Base-by-base conservation (phyloP, 2,888 invertebrate species). In the Synanthedon myopaeformis region DNA sequence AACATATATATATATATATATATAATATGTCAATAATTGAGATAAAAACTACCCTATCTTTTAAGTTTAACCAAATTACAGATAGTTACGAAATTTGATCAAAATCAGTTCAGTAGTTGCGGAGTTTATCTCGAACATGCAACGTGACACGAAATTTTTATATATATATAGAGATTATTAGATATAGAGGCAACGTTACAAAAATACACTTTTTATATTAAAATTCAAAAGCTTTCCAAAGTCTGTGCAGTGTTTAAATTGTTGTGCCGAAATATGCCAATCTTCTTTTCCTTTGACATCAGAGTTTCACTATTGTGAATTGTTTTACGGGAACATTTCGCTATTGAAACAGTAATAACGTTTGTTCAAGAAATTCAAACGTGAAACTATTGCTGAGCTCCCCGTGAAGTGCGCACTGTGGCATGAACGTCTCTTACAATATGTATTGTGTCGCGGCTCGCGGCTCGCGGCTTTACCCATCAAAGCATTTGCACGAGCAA, bases 311-410 rank as follows among this genome's bases (percentile, higher is more conserved):
- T 76, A 76, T 82, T 80, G 79, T 76, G 77, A 82, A 82, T 82
- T 81, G 81, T 82, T 82, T 82, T 74, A 76, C 69, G 65, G 68
- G 74, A 79, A 76, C 76, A 76, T 80, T 77, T 69, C 68, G 67
- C 79, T 69, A 76, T 80, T 76, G 76, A 73, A 74, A 73, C 75
- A 74, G 81, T 82, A 83, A 83, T 82, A 82, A 79, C 78, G 79
- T 82, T 82, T 80, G 81, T 75, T 78, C 76, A 74, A 79, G 80
- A 80, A 81, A 82, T 82, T 80, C 81, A 80, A 81, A 80, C 78
- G 78, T 67, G 76, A 69, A 82, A 80, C 81, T 82, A 79, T 82
- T 79, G 77, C 70, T 74, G 69, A 67, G 65, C 62, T 63, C 61
- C 59, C 61, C 62, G 61, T 62, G 62, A 65, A 66, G 67, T 63